Evolutionary conservation across 2,888 invertebrate species (phyloP), one percentile per base, ranked within the genome.

Genomic region (Geotrupes spiniger): DNA sequence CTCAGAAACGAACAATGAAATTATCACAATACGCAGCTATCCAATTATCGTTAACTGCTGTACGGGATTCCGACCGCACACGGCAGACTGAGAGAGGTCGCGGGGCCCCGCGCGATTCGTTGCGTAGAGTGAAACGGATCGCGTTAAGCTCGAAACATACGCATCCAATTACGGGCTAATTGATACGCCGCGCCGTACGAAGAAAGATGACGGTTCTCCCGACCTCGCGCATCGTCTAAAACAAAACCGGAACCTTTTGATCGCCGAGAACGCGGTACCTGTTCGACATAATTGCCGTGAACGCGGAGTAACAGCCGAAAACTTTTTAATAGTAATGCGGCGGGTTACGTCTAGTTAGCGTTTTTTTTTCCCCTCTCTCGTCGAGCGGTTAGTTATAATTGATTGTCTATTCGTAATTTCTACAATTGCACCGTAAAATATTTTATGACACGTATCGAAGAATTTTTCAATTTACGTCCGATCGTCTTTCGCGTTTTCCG

Each of bases 1-100:
- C n/a, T n/a, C n/a, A n/a, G n/a, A n/a, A 70, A 70, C 68, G 69
- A 69, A 67, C 68, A 69, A 70, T 70, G 68, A 68, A 68, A 68
- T 68, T 69, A 69, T 67, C 58, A 58, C 68, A 65, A 44, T 15
- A 66, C 67, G 59, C 61, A 60, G 64, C 63, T 66, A 67, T 68
- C 68, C 70, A 70, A 70, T 70, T 70, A 70, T 64, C 63, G 66
- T 64, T 65, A n/a, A n/a, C n/a, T 67, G 65, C 66, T 64, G 65
- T 60, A 62, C 60, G 60, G 60, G 56, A 56, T 57, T 58, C 58
- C 58, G 54, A 60, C 61, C 60, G 58, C 59, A 54, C 49, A 51
- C 40, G 38, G 36, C 12, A 3, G 6, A 6, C 21, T 21, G 3
- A 3, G 21, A 10, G 10, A 33, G 39, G 49, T 41, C 44, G 43